Base-by-base conservation (phyloP, 2,888 invertebrate genomes). In the Amblyjoppa proteus region DNA sequence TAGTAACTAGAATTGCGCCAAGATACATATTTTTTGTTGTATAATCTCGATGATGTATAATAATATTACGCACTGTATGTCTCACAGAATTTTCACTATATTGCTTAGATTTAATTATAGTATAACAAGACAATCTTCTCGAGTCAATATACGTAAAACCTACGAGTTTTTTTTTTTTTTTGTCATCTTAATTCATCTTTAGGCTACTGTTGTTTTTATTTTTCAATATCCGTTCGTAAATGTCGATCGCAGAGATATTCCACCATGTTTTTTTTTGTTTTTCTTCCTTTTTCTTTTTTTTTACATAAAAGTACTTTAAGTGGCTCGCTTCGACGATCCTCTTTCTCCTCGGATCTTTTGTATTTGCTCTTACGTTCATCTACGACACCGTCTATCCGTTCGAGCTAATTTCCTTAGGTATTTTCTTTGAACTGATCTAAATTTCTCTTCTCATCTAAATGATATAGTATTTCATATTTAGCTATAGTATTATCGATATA, bases 401-500 rank as follows among this genome's bases (percentile, higher is more conserved):
- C 41, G 31, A 61, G 64, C 80, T 86, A 84, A 80, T 81, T 83
- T 77, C 56, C 34, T 78, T 82, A 83, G 53, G 74, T 81, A 70
- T 73, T 69, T 25, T n/a, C 66, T n/a, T 74, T 71, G 25, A n/a
- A 73, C 77, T 69, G 53, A 25, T 71, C 64, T 83, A 83, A 68
- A 45, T 83, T 25, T 68, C 70, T 34, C 34, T 31, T 77, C 56
- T 77, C 68, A 28, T 77, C 68, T 77, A 77, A 73, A 68, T 25
- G 53, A 76, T 79, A 73, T 66, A 78, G 3, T 81, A 74, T 81
- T 68, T 77, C 81, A 68, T 81, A 81, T 85, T 75, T 71, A 75
- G 80, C 73, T 74, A 80, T 76, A 83, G 51, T 83, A 83, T 83
- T 80, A 90, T 92, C 92, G 92, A 91, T 92, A 91, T 91, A 85